Evolutionary conservation across 1,140 invertebrate species (phyloP).

Genomic region (Lethrus apterus): DNA sequence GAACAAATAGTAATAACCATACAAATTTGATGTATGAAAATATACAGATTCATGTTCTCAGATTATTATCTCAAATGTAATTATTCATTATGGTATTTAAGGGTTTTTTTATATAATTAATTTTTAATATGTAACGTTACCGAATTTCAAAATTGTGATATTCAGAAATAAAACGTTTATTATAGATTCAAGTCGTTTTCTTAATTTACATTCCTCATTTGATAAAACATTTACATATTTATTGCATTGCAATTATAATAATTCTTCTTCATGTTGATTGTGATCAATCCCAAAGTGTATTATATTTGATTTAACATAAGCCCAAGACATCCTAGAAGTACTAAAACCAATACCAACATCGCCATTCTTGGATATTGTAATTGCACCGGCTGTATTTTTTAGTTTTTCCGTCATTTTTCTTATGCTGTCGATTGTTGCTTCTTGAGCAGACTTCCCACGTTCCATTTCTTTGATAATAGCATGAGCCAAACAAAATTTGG

Average conservation of each 20-base stretch:
- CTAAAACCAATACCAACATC: constrained; percentile 60
- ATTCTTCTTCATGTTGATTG: constrained; percentile 19
- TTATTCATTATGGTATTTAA: background rate
- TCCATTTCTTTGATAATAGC: constrained; percentile 56
- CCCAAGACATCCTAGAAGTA: constrained; percentile 68
- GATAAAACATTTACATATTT: no score
- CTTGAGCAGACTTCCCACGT: constrained; percentile 48
- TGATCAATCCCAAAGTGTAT: constrained; percentile 55
- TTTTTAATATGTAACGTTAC: constrained; percentile 30
- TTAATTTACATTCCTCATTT: no score
- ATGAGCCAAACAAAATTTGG: constrained; percentile 62
- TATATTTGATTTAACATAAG: constrained; percentile 48
- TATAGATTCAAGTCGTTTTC: no score
- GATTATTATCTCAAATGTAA: background rate
- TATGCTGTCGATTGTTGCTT: constrained; percentile 51
- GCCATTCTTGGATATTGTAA: constrained; percentile 57
- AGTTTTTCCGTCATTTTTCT: constrained; percentile 56
- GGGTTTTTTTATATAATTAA: constrained; percentile 5
- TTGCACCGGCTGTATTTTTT: constrained; percentile 62
- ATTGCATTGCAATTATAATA: constrained; percentile 17
- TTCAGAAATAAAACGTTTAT: no score
- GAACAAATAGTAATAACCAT: background rate
- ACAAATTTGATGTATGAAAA: no score
- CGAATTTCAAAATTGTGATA: constrained; percentile 40
- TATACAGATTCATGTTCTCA: no score